Base-by-base conservation (phyloP, 1,140 invertebrate species). In the Coptotermes formosanus region DNA sequence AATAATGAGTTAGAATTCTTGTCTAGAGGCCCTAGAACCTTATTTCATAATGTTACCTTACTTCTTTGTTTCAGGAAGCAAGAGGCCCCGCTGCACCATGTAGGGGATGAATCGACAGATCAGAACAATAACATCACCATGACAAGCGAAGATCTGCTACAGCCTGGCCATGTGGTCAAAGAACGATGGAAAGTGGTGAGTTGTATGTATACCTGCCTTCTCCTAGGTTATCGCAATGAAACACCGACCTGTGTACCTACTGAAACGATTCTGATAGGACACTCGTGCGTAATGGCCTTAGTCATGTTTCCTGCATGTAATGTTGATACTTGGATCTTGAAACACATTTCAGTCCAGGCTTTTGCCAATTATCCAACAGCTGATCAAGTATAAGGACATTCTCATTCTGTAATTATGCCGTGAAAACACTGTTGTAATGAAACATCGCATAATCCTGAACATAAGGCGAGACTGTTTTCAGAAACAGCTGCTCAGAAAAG, bases 121-220 rank as follows among this genome's bases (percentile, higher is more conserved):
- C 94, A 94, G 89, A 95, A 94, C 88, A 94, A 95, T 90, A 95
- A 95, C 91, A 96, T 97, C 92, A 97, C 95, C 89, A 97, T 97
- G 96, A 96, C 96, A 85, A 96, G 94, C 88, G 98, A 99, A 92
- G 98, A 99, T 92, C 93, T 99, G 84, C 93, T 99, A 88, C 97
- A 98, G 91, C 97, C 97, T 44, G 98, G 97, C 84, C 97, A 99
- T 93, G 95, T 99, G 82, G 97, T 99, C 89, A 99, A 99, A 92
- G 98, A 99, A 91, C 92, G 98, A 91, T 99, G 98, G 98, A 99
- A 98, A 96, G 98, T 99, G 89, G 94, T 96, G 89, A 94, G 94
- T 90, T 55, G 38, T 4, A 38, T 2, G 38, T 38, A 38, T 38
- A 4, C 38, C 38, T 55, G 14, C 2, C 48, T 48, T 48, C 48